Conservation (phyloP, 2,797 vertebrate species). For the Urocyon cinereoargenteus region DNA sequence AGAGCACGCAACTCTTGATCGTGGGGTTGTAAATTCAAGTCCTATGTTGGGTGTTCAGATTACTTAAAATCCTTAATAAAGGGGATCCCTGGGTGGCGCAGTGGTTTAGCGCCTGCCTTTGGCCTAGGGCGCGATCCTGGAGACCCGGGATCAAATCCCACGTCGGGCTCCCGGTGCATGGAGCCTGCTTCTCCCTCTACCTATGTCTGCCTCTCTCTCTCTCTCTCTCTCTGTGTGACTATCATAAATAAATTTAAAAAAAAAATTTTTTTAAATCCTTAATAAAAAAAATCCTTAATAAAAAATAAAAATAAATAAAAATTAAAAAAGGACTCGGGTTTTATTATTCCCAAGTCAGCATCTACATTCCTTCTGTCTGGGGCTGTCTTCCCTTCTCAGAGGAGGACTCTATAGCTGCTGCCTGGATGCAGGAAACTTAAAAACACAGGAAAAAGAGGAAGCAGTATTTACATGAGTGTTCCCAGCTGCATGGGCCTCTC, state of each 20-base stretch:
- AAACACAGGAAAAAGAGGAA: constrained; percentile 9
- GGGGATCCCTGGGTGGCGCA: too few species aligned
- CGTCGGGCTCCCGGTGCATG: too few species aligned
- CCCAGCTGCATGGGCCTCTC: not conserved
- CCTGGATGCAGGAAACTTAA: not conserved
- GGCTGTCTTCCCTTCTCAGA: constrained; percentile 24
- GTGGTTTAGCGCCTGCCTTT: too few species aligned
- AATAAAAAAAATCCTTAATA: not conserved
- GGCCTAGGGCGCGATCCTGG: too few species aligned
- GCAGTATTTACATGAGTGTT: not conserved
- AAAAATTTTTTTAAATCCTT: too few species aligned
- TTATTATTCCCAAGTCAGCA: not conserved
- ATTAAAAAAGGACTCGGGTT: not conserved
- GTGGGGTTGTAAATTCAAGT: not conserved
- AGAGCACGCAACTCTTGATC: not conserved
- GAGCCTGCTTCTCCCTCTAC: too few species aligned
- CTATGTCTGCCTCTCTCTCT: too few species aligned
- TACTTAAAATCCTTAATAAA: not conserved
- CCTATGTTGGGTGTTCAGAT: not conserved
- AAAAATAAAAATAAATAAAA: not conserved
- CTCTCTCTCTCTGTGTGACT: too few species aligned
- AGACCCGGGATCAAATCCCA: too few species aligned
- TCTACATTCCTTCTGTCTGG: not conserved
- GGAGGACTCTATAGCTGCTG: not conserved
- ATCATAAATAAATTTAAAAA: too few species aligned